These are phyloP conservation scores for Hipposideros armiger DNA, from an alignment of 2,113 vertebrate genomes.

Conservation along the genomic window DNA sequence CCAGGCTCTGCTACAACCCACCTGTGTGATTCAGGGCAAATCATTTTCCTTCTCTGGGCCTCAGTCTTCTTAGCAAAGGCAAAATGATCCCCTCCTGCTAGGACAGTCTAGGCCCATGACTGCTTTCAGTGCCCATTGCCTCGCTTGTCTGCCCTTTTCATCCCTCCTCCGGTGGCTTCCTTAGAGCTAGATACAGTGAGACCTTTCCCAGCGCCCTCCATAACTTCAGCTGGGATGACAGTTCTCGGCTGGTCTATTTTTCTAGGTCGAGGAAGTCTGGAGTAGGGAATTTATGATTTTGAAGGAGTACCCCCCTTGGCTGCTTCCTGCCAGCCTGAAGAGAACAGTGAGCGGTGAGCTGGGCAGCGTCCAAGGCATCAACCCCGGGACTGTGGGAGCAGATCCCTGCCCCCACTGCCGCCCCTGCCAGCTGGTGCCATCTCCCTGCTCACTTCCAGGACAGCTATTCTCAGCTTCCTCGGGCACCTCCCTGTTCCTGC, in stretches of 20 bases:
- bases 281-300: not conserved
- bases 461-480: not conserved
- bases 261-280: slow-evolving; percentile 1
- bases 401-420: not conserved
- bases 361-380: not conserved
- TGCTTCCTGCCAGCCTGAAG: not conserved
- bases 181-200: not conserved
- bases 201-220: not conserved
- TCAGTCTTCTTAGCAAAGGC: not conserved
- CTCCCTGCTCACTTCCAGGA: not conserved
- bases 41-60: not conserved
- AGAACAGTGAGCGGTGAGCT: not conserved
- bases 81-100: not conserved
- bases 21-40: not conserved
- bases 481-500: not conserved
- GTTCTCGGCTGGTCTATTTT: not conserved
- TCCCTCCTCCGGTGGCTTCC: not conserved
- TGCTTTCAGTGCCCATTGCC: not conserved
- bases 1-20: not conserved
- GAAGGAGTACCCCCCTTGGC: not conserved
- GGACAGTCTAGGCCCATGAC: not conserved
- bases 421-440: not conserved
- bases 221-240: not conserved
- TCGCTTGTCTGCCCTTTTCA: not conserved
- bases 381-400: accelerated